Evolutionary conservation across 2,113 vertebrate species (phyloP).

Genomic region (Galeopterus variegatus): DNA sequence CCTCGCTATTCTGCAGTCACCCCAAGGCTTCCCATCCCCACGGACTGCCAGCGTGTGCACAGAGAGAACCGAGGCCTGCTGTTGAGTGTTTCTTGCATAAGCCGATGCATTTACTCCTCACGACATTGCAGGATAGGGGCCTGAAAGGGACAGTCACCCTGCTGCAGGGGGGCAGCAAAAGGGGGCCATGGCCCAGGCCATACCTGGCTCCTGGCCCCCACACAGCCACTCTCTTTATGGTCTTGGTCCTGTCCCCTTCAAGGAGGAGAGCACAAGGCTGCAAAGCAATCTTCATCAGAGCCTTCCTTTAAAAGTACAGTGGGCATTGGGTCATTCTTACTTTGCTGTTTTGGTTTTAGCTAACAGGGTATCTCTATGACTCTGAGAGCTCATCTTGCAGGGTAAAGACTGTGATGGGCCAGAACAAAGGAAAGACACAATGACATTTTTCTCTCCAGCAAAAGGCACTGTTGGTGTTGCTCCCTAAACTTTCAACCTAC

Average conservation of each 20-base stretch:
- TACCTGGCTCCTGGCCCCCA: neutral
- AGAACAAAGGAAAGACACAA: neutral
- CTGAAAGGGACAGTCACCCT: rapidly evolving
- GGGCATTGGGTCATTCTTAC: neutral
- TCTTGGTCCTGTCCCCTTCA: rapidly evolving
- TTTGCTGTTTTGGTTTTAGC: neutral
- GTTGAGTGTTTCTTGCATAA: neutral
- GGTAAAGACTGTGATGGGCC: neutral
- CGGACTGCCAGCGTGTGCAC: neutral
- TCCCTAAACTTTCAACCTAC: neutral
- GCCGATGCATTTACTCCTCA: neutral
- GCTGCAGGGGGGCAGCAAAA: neutral
- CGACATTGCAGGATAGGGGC: neutral
- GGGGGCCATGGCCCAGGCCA: neutral
- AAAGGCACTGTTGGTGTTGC: neutral
- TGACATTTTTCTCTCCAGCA: neutral
- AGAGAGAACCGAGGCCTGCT: neutral
- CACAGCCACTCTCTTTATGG: too few species aligned
- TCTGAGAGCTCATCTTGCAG: neutral
- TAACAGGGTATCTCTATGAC: neutral
- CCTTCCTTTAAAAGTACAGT: neutral
- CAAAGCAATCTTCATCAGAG: neutral
- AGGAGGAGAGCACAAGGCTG: neutral
- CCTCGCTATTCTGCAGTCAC: neutral
- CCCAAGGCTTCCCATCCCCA: neutral